A percentile compares a stretch with the other conserved stretches of the same genome.
phyloP scores from a whole-genome alignment of 2,797 vertebrate species.

The Aotus griseimembra region DNA sequence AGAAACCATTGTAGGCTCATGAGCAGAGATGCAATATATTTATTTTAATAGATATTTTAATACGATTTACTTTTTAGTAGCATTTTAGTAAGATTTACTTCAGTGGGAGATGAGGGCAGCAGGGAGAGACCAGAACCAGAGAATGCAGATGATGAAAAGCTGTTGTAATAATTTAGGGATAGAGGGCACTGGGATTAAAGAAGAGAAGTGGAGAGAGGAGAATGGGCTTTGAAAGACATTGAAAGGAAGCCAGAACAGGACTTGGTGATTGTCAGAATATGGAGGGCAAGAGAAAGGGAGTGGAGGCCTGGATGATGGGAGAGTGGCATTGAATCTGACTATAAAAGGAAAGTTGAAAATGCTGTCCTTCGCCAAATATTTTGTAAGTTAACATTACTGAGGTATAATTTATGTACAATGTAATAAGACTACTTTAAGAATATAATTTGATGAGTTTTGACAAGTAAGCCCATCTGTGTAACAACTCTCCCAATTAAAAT shows the following conservation, averaged over 20 bases:
- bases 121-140: not conserved
- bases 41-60: not conserved
- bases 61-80: not conserved
- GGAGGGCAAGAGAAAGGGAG: not conserved
- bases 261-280: not conserved
- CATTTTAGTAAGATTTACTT: not conserved
- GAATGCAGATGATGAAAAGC: not conserved
- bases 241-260: not conserved
- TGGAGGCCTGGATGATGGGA: not conserved
- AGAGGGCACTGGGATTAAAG: not conserved
- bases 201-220: not conserved
- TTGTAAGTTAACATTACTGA: constrained; percentile 29
- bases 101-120: not conserved
- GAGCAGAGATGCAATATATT: not conserved
- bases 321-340: not conserved
- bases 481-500: not conserved
- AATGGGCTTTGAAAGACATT: not conserved
- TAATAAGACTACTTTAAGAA: constrained; percentile 13
- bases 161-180: not conserved
- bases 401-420: not conserved
- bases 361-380: not conserved
- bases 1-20: not conserved
- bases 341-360: constrained; percentile 29
- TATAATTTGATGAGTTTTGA: not conserved
- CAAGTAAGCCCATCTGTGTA: constrained; percentile 18